Evolutionary conservation across 2,888 invertebrate species (phyloP).

Genomic region (Hirtodrosophila duncani): DNA sequence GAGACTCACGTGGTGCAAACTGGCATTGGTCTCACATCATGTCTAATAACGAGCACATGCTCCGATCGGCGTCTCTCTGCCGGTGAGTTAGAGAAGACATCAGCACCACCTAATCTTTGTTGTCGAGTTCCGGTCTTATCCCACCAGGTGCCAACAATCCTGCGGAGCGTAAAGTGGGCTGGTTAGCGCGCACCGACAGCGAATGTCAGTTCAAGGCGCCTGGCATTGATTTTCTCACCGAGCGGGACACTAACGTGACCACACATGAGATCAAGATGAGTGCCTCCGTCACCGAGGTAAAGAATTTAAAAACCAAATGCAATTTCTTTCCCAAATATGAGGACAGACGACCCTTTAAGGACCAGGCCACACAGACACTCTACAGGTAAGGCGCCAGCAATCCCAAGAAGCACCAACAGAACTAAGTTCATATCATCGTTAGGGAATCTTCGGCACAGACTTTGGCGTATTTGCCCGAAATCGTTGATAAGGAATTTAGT

Average conservation of each 20-base stretch:
- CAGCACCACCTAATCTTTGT: too few species aligned
- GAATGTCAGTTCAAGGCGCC: conserved; percentile 53
- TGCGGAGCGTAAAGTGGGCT: conserved; percentile 36
- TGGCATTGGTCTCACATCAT: conserved; percentile 33
- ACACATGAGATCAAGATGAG: conserved; percentile 61
- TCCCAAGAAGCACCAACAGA: neutral
- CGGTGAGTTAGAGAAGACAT: conserved; percentile 20
- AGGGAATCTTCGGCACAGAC: conserved; percentile 78
- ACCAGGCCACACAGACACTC: conserved; percentile 74
- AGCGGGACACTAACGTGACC: conserved; percentile 37
- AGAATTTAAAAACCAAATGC: conserved; percentile 42
- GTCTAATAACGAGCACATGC: conserved; percentile 40
- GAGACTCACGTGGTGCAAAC: conserved; percentile 27
- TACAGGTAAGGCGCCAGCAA: conserved; percentile 60
- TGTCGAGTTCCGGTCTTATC: neutral
- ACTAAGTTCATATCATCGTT: too few species aligned
- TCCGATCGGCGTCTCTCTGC: conserved; percentile 21
- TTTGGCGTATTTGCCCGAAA: conserved; percentile 71
- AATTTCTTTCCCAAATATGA: conserved; percentile 40
- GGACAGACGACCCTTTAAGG: conserved; percentile 46
- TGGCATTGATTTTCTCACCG: conserved; percentile 43
- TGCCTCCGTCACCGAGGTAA: conserved; percentile 28
- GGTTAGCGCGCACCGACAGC: conserved; percentile 50
- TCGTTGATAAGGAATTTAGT: conserved; percentile 44
- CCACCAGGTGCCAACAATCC: conserved; percentile 49